These are phyloP conservation scores for Dascyllus trimaculatus DNA, from an alignment of 2,113 vertebrate species.

Conservation along the genomic window DNA sequence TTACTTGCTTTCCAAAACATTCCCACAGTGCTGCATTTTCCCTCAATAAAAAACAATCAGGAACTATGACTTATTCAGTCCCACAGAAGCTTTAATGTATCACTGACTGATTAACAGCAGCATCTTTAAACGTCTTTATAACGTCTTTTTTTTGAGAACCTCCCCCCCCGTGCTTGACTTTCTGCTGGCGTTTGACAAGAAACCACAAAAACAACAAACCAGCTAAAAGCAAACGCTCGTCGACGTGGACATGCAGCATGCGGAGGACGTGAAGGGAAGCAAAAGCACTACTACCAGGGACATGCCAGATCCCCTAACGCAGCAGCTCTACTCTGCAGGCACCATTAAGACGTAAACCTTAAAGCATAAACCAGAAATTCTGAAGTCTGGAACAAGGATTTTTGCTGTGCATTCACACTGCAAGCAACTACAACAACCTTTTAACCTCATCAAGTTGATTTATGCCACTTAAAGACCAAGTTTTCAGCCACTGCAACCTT, in stretches of 20 bases:
- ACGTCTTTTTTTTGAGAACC: too few species aligned
- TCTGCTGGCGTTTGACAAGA: slow-evolving; percentile 15
- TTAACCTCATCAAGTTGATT: not conserved
- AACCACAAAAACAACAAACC: not conserved
- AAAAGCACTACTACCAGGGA: slow-evolving; percentile 53
- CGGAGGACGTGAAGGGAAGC: slow-evolving; percentile 39
- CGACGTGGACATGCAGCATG: slow-evolving; percentile 50
- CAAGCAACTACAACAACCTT: not conserved
- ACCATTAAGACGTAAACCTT: too few species aligned
- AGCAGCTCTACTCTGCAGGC: not conserved
- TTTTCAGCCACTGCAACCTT: too few species aligned
- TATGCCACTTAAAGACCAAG: too few species aligned
- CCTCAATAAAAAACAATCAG: too few species aligned
- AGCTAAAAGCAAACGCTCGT: not conserved
- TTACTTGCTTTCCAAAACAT: too few species aligned
- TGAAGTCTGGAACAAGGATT: not conserved
- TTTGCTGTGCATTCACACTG: slow-evolving; percentile 28
- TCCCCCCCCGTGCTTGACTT: too few species aligned
- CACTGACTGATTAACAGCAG: too few species aligned
- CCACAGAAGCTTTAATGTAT: too few species aligned
- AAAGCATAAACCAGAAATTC: not conserved
- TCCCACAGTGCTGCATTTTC: too few species aligned
- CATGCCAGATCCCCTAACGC: slow-evolving; percentile 27
- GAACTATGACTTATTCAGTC: too few species aligned
- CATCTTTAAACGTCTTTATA: too few species aligned